Base-by-base conservation (phyloP, 2,113 vertebrate genomes). In the Girardinichthys multiradiatus region DNA sequence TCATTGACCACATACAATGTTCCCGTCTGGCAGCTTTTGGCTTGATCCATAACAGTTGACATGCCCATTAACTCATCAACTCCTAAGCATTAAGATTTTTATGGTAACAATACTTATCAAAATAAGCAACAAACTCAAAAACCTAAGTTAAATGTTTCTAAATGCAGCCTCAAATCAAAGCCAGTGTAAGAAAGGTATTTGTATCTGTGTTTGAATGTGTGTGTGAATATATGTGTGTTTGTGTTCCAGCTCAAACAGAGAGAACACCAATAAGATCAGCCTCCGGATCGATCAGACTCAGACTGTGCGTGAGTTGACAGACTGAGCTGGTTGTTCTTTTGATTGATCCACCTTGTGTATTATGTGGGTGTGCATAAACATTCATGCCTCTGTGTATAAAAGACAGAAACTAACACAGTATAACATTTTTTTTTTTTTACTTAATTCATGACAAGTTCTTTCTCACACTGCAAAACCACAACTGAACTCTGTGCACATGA, bases 221-320 rank as follows among this genome's bases (percentile, higher is more conserved):
- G 51, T 70, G 73, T 77, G 69, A 70, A 66, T 69, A 68, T 72
- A 63, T 63, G 61, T 58, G 57, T 62, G 65, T 75, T 63, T 76
- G 72, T 85, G 70, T 77, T 71, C 26, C 27, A 75, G 79, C 59
- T 74, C 77, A 84, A 88, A 85, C 76, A 86, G 86, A 87, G 79
- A 83, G 85, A 72, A 80, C 79, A 85, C 77, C 85, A 90, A 86
- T 85, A 83, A 86, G 84, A 86, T 80, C 73, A 84, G 81, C 65
- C 65, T 74, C 35, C 75, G 61, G 57, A 92, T 92, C 82, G 77
- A 91, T 89, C 29, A 61, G 80, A 79, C 88, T 90, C 80, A 82
- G 82, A 79, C 87, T 84, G 74, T 80, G 83, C 80, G 72, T 81
- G 82, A 70, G 89, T 78, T 85, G 82, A 84, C 79, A 82, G 75